Conservation (phyloP, 2,888 invertebrate genomes). For the Eupithecia dodoneata region DNA sequence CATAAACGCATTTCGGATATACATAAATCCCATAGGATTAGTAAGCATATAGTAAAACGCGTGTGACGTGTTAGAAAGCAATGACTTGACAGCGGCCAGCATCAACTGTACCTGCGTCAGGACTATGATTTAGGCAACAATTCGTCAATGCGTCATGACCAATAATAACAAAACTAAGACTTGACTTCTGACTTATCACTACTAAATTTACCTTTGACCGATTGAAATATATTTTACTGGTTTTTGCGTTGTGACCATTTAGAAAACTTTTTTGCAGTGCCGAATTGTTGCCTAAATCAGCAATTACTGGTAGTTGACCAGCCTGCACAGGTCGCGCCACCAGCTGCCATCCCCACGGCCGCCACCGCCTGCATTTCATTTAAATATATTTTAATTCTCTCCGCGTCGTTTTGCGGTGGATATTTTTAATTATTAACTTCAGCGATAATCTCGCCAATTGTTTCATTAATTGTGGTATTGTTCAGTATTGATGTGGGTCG, state of each 20-base stretch:
- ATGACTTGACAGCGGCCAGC: neutral
- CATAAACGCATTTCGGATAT: neutral
- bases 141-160: too few relatives aligned
- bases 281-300: too few relatives aligned
- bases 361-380: constrained; percentile 48
- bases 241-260: too few relatives aligned
- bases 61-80: neutral
- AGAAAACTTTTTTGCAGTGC: too few relatives aligned
- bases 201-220: too few relatives aligned
- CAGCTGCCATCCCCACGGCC: constrained; percentile 13
- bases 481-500: neutral
- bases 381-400: constrained; percentile 53
- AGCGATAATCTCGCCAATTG: constrained; percentile 40
- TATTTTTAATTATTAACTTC: constrained; percentile 54
- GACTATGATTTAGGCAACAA: too few relatives aligned
- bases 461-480: constrained; percentile 15
- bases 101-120: neutral
- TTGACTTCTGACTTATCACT: too few relatives aligned
- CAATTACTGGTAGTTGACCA: too few relatives aligned
- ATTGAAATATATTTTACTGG: too few relatives aligned
- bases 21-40: neutral
- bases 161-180: too few relatives aligned
- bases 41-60: neutral
- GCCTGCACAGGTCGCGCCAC: neutral
- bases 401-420: constrained; percentile 43